Conservation (phyloP, 2,113 vertebrate genomes). For the Tricholaema leucomelas region DNA sequence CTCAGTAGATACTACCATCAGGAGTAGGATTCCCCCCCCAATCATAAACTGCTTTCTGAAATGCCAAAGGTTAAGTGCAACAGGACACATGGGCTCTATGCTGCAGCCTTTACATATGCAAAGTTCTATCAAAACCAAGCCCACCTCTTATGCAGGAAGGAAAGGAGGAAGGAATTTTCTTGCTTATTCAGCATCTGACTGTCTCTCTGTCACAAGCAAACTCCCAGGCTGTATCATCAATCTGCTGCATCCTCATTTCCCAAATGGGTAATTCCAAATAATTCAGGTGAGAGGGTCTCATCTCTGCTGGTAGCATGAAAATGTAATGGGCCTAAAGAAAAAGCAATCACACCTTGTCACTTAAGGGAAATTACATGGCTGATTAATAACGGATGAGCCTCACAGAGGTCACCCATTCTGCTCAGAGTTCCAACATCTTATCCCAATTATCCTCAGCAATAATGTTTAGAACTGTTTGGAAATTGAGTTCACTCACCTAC, state of each 20-base stretch:
- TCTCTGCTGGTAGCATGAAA: not conserved
- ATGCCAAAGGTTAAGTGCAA: not conserved
- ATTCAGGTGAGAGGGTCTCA: not conserved
- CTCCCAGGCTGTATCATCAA: not conserved
- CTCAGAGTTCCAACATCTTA: not conserved
- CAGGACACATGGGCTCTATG: not conserved
- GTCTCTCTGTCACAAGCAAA: rapidly evolving
- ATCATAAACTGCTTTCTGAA: not conserved
- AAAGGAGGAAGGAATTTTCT: constrained; percentile 12
- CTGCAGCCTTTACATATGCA: not conserved
- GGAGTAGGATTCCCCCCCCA: not conserved
- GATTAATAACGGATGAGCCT: constrained; percentile 6
- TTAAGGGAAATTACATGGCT: not conserved
- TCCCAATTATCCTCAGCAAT: not conserved
- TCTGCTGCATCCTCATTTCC: not conserved
- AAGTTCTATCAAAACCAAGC: constrained; percentile 20
- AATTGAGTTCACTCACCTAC: not conserved
- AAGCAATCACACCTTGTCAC: not conserved
- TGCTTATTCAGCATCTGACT: constrained; percentile 1
- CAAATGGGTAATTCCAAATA: not conserved
- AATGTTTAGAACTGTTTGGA: not conserved
- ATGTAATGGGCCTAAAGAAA: not conserved
- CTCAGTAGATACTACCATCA: not conserved
- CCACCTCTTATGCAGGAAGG: not conserved
- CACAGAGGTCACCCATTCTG: not conserved